Evolutionary conservation across 1,140 invertebrate species (phyloP).

Genomic region (Glomeris maerens): DNA sequence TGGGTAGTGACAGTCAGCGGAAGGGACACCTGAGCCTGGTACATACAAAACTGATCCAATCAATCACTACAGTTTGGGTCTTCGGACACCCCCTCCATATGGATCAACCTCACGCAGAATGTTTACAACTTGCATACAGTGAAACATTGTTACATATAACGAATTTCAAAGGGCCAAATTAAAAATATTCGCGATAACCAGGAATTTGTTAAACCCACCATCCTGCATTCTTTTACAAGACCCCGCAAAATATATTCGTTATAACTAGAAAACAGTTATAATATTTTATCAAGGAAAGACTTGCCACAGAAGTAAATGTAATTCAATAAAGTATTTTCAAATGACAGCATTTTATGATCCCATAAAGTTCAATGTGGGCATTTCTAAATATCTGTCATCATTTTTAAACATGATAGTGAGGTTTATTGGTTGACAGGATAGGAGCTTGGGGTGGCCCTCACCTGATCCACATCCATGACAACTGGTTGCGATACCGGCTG

Average conservation of each 20-base stretch:
- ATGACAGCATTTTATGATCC: constrained; percentile 23
- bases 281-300: too few relatives aligned
- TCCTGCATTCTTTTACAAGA: neutral
- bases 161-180: constrained; percentile 12
- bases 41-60: constrained; percentile 15
- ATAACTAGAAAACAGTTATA: too few relatives aligned
- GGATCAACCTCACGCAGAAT: neutral
- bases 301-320: too few relatives aligned
- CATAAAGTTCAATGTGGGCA: constrained; percentile 21
- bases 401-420: too few relatives aligned
- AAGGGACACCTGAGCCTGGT: constrained; percentile 43
- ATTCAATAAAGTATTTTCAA: neutral
- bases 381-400: too few relatives aligned
- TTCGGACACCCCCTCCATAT: too few relatives aligned
- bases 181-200: constrained; percentile 1
- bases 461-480: constrained; percentile 18
- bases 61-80: too few relatives aligned
- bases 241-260: too few relatives aligned
- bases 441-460: constrained; percentile 19
- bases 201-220: neutral
- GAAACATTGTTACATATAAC: neutral
- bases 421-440: constrained; percentile 18
- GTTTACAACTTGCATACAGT: neutral
- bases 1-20: constrained; percentile 41
- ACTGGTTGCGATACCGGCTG: constrained; percentile 16